Base-by-base conservation (phyloP, 2,113 vertebrate species). In the Rhipidura dahli region DNA sequence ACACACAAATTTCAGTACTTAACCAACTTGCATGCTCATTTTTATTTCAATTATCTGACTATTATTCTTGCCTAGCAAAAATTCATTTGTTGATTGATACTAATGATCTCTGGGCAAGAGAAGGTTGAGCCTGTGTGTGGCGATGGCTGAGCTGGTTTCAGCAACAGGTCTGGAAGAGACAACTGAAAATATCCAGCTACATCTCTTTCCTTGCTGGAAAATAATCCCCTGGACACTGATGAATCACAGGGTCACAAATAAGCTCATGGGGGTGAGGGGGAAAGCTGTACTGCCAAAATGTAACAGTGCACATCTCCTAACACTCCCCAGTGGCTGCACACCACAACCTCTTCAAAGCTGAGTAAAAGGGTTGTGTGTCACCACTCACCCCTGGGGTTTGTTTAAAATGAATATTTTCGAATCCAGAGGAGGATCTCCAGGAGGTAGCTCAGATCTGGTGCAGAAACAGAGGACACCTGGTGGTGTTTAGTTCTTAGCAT, bases 381-480 rank as follows among this genome's bases (percentile, higher is more conserved):
- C 15, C 13, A 6, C 8, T 4, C 2, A 3, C 7, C 8, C 15
- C 31, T 50, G 75, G 13, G 4, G 44, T 31, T 78, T 28, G 47
- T 59, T 63, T n/a, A 35, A 66, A 78, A 81, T 28, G 13, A 40
- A 0, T 65, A 16, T 57, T 89, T 93, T 76, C 24, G 4, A 78
- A 47, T 39, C 20, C 42, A 57, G 24, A 54, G 51, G 20, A 78
- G 42, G 20, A 54, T 71, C 68, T 72, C 40, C 40, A 69, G 82
- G 30, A 81, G 51, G 35, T 17, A 42, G 59, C 73, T 72, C 27
- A 70, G 59, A 56, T 14, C n/a, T 23, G 39, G 47, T 20, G 30
- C 40, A 79, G 83, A 54, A 89, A 39, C 22, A 90, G 69, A 81
- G 70, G 87, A 85, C 93, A 89, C 42, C 93, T 91, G 68, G 69